Conservation (phyloP, 2,797 vertebrate species). For the Dicrostonyx torquatus region DNA sequence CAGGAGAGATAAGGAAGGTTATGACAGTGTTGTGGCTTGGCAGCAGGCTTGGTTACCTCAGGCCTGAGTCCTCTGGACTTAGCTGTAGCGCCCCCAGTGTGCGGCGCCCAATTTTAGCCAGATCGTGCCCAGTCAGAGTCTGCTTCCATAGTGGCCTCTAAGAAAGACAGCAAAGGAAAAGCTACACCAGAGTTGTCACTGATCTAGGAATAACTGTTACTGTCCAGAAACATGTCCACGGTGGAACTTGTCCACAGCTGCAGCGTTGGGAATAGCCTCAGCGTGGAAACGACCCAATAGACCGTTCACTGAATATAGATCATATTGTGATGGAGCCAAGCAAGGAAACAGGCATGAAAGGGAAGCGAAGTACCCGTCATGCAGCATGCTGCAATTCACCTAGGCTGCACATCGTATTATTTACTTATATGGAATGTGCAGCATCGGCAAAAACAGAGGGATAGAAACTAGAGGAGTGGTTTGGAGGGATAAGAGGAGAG, state of each 20-base stretch:
- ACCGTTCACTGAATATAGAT: not conserved
- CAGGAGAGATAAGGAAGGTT: not conserved
- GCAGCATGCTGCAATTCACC: not conserved
- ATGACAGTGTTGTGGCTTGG: no score
- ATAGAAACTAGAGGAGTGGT: not conserved
- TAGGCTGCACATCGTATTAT: not conserved
- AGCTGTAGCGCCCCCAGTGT: not conserved
- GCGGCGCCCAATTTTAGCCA: accelerated
- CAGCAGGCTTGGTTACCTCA: not conserved
- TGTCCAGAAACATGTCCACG: not conserved
- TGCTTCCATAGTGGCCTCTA: not conserved
- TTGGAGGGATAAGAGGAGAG: not conserved
- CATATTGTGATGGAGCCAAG: not conserved
- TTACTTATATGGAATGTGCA: not conserved
- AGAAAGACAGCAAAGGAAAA: not conserved
- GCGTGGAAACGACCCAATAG: not conserved
- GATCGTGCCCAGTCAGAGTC: not conserved
- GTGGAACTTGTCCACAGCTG: not conserved
- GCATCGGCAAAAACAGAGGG: not conserved
- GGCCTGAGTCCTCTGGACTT: not conserved
- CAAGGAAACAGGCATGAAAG: not conserved
- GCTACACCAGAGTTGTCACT: not conserved
- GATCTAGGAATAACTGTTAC: not conserved
- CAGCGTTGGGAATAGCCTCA: not conserved
- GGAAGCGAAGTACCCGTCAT: not conserved